Conservation (phyloP, 2,888 invertebrate species). For the Netelia fuscicornis region DNA sequence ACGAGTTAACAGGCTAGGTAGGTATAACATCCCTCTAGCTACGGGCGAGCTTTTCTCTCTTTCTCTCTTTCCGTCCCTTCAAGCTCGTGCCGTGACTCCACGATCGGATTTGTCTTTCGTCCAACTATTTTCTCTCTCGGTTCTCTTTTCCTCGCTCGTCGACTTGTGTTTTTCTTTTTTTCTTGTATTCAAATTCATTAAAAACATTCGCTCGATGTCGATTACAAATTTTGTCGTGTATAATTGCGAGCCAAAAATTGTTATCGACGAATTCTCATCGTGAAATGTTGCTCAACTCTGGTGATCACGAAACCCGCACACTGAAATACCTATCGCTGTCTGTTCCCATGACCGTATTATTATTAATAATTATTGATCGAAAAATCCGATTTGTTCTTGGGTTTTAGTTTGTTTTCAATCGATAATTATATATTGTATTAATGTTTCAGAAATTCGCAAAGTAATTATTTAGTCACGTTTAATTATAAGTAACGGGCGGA, state of each 20-base stretch:
- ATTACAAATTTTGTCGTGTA: background rate
- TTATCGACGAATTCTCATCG: too few species aligned
- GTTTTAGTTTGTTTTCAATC: background rate
- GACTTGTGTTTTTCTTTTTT: constrained; percentile 11
- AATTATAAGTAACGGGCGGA: background rate
- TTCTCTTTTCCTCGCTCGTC: background rate
- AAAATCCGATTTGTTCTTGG: background rate
- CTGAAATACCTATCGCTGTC: too few species aligned
- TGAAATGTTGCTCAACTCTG: too few species aligned
- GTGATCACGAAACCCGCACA: too few species aligned
- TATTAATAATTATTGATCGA: background rate
- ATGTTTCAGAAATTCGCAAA: background rate
- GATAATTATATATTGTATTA: background rate
- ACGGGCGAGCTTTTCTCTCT: constrained; percentile 18
- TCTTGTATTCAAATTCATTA: constrained; percentile 4
- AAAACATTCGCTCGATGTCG: background rate
- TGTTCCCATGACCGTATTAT: too few species aligned
- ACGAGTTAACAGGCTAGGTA: constrained; percentile 42
- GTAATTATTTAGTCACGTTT: background rate
- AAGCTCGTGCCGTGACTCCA: constrained; percentile 44
- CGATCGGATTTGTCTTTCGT: constrained; percentile 47
- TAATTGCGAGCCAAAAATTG: background rate
- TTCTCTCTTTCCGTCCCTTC: constrained; percentile 16
- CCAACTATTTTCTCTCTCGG: constrained; percentile 1
- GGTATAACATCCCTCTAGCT: constrained; percentile 42